Conservation (phyloP, 2,797 vertebrate species). For the Clamator glandarius region DNA sequence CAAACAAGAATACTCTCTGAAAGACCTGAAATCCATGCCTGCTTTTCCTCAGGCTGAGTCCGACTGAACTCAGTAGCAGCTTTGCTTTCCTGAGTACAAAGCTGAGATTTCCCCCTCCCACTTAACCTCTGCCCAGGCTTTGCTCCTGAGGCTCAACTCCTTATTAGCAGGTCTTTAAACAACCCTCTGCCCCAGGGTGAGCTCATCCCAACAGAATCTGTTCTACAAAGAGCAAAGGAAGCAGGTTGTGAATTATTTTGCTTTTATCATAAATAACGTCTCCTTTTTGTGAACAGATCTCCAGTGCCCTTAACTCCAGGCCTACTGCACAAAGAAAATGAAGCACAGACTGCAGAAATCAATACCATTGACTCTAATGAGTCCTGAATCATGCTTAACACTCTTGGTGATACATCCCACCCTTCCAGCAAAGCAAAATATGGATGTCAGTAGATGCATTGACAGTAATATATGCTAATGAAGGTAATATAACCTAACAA, state of each 20-base stretch:
- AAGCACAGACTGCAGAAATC: constrained; percentile 49
- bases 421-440: constrained; percentile 19
- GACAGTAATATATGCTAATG: constrained; percentile 63
- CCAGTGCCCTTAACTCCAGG: not conserved
- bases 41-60: not conserved
- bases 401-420: constrained; percentile 3
- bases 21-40: not conserved
- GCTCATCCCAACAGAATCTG: not conserved
- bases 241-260: constrained; percentile 18
- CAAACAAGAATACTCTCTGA: not conserved
- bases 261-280: constrained; percentile 32
- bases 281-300: not conserved
- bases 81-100: not conserved
- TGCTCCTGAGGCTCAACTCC: not conserved
- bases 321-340: not conserved
- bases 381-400: constrained; percentile 35
- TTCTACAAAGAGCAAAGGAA: not conserved
- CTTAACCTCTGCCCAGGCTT: constrained; percentile 29
- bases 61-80: not conserved
- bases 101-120: not conserved
- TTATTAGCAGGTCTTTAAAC: constrained; percentile 1
- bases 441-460: constrained; percentile 17
- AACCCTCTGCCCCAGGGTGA: not conserved
- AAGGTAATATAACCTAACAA: constrained; percentile 45
- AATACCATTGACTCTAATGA: constrained; percentile 28